Evolutionary conservation across 2,888 invertebrate species (phyloP).

Genomic region (Brachyptera risi): DNA sequence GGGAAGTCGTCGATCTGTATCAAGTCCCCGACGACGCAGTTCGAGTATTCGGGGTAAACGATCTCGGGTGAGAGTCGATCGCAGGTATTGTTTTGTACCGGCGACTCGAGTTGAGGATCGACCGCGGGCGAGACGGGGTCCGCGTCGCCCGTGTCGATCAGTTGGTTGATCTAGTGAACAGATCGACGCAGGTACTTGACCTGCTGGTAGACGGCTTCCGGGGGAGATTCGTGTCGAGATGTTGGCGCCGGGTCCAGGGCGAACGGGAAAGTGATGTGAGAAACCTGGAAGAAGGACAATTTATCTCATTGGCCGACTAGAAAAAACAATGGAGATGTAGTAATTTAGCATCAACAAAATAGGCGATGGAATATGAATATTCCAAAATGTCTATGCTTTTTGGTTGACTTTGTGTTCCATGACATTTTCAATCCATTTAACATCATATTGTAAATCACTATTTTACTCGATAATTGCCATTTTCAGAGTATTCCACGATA

Average conservation of each 20-base stretch:
- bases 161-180: slow-evolving; percentile 68
- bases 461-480: too few species aligned
- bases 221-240: not conserved
- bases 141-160: slow-evolving; percentile 43
- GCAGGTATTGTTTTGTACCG: too few species aligned
- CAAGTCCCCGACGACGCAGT: not conserved
- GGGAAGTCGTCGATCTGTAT: not conserved
- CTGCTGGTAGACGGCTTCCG: slow-evolving; percentile 63
- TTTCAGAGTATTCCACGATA: too few species aligned
- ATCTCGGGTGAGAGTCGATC: not conserved
- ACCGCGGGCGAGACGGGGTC: not conserved
- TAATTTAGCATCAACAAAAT: too few species aligned
- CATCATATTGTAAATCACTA: too few species aligned
- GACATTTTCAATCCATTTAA: too few species aligned
- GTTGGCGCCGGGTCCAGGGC: not conserved
- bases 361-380: too few species aligned
- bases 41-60: not conserved
- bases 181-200: slow-evolving; percentile 71
- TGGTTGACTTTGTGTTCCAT: too few species aligned
- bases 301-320: too few species aligned
- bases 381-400: too few species aligned
- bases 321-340: too few species aligned
- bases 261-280: not conserved
- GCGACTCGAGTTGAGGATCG: too few species aligned
- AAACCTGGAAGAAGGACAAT: not conserved